Base-by-base conservation (phyloP, 2,113 vertebrate species). In the Leucopternis melanops region DNA sequence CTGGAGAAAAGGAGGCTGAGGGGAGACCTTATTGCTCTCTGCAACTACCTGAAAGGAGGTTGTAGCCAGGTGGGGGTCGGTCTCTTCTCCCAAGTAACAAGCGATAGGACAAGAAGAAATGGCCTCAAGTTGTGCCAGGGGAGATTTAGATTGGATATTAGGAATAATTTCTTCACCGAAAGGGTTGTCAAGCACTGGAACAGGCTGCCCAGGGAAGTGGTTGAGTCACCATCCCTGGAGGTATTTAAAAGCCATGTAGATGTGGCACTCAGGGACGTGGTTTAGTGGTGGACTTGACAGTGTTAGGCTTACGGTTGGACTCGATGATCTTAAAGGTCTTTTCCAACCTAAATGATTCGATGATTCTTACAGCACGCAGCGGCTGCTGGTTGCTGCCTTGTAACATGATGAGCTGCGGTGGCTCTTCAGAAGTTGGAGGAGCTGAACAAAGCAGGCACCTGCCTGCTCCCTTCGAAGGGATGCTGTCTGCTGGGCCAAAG, bases 341-440 rank as follows among this genome's bases (percentile, higher is more conserved):
- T 47, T 77, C 34, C 19, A 47, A 7, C 55, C 42, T 47, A 47
- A 77, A 29, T 2, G 1, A 29, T 75, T 38, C 13, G 8, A 59
- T 21, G 4, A 7, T 88, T 45, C n/a, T 19, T 17, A 21, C 6
- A 13, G 14, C 69, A 77, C 6, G 13, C 5, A 4, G 26, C 54
- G 55, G 25, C 67, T 54, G 36, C 65, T 62, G 44, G n/a, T 8
- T 49, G 47, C 77, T 94, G 44, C 66, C n/a, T 57, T 34, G 31
- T 13, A 54, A 29, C 0, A 0, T 7, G 27, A 67, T 0, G 4
- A 78, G 12, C 32, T 34, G 6, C 5, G 0, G 1, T 7, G 27
- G 9, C 18, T 58, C 40, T 26, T 69, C 9, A 20, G 63, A 36
- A n/a, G 38, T 4, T 18, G 27, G 21, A 74, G 44, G 38, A 49